These are phyloP conservation scores for Leuciscus idus DNA, from an alignment of 2,113 vertebrate species.

Conservation along the genomic window DNA sequence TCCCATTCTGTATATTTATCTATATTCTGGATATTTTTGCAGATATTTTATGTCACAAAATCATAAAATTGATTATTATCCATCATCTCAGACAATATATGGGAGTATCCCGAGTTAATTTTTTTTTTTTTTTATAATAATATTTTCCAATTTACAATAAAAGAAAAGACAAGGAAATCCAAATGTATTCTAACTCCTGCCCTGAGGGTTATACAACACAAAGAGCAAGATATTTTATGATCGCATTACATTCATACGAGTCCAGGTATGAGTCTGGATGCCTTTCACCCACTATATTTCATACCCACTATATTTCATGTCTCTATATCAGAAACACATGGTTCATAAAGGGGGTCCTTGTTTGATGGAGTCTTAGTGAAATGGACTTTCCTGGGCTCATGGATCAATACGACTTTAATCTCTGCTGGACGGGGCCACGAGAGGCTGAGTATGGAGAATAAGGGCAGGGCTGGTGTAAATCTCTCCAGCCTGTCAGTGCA, in stretches of 20 bases:
- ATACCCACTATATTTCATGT: constrained; percentile 22
- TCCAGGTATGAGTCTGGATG: constrained; percentile 9
- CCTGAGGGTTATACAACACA: neutral
- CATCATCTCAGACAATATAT: neutral
- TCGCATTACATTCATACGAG: constrained; percentile 26
- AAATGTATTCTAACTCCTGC: constrained; percentile 17
- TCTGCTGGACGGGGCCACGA: constrained; percentile 65
- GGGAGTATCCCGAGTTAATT: neutral
- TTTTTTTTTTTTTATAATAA: too few species aligned
- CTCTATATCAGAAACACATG: constrained; percentile 47
- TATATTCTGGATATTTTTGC: too few species aligned
- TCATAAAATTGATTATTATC: neutral
- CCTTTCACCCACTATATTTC: constrained; percentile 21
- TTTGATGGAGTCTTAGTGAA: constrained; percentile 77
- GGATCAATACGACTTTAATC: constrained; percentile 77
- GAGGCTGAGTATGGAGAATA: constrained; percentile 50
- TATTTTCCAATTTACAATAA: neutral
- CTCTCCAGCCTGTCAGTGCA: constrained; percentile 55
- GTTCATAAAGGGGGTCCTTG: constrained; percentile 56
- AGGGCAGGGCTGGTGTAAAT: constrained; percentile 64
- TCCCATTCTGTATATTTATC: too few species aligned
- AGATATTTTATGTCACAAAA: neutral
- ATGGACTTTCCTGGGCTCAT: constrained; percentile 71
- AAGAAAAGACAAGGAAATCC: neutral
- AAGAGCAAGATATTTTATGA: constrained; percentile 24